These are phyloP conservation scores for Andrena fulva DNA, from an alignment of 2,888 invertebrate species.

Conservation along the genomic window DNA sequence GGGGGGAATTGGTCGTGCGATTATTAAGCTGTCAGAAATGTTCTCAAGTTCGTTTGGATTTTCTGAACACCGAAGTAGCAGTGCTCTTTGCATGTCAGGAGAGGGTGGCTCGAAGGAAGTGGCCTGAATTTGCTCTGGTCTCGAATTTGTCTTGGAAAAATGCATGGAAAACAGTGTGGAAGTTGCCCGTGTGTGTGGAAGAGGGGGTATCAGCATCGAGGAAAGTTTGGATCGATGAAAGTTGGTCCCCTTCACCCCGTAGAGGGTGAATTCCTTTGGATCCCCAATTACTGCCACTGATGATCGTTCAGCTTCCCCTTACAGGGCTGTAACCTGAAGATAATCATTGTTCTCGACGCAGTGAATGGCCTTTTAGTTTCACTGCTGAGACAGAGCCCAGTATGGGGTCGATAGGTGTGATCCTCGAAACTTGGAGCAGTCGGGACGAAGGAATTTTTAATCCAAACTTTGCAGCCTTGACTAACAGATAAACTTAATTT, in stretches of 20 bases:
- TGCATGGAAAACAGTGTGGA: constrained; percentile 1
- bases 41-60: too few relatives aligned
- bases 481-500: too few relatives aligned
- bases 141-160: background rate
- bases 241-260: constrained; percentile 35
- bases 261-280: constrained; percentile 58
- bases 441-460: constrained; percentile 7
- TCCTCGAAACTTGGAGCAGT: constrained; percentile 7
- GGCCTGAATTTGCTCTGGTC: background rate
- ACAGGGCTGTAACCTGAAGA: constrained; percentile 59
- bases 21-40: too few relatives aligned
- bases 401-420: constrained; percentile 36
- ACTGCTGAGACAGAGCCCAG: constrained; percentile 41
- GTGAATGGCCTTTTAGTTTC: constrained; percentile 33
- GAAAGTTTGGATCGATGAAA: constrained; percentile 61
- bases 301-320: constrained; percentile 42
- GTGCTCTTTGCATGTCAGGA: background rate
- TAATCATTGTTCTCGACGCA: constrained; percentile 61
- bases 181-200: background rate
- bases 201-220: constrained; percentile 44
- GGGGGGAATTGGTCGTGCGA: too few relatives aligned
- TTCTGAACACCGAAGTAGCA: background rate
- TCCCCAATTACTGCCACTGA: constrained; percentile 56
- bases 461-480: background rate
- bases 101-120: too few relatives aligned